Evolutionary conservation across 2,888 invertebrate genomes (phyloP), one percentile per base, ranked within the genome.

Genomic region (Cerceris ruficornis): DNA sequence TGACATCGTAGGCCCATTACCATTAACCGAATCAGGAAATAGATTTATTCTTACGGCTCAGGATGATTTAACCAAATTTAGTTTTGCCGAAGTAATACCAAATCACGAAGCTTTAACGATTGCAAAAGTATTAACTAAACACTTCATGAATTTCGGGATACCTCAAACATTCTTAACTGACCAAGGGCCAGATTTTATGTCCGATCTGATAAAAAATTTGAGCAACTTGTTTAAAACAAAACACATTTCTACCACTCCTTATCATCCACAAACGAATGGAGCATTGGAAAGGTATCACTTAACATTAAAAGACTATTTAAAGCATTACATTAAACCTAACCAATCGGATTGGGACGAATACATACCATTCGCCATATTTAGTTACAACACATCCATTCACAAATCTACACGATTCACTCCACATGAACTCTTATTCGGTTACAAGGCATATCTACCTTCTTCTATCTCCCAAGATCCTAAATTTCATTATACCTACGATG

Each of bases 261-360:
- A 65, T 28, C 55, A 79, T 28, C 28, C 28, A 28, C 28, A 28
- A 4, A 28, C 9, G 4, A 28, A 28, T 4, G 28, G 28, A 28
- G 69, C 77, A 0, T 52, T 75, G 1, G 82, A 82, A 75, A 46
- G 81, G 41, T 81, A 68, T 7, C 82, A 82, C 41, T 66, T 80
- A 17, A 84, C 84, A 0, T 28, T 87, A 0, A 79, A 74, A 15
- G 69, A 82, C 39, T 77, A 79, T 57, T 49, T 86, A 0, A 80
- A 77, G 46, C 79, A 81, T 46, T 85, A 77, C 61, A 76, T 86
- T 0, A 70, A 77, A 9, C 17, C 64, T 9, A 68, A 80, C 15
- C 80, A 81, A 58, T 59, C 52, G 0, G 73, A 87, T 57, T 88
- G 84, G 84, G 88, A 87, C 14, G 68, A 81, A 41, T 83, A 78